A percentile compares a stretch with the other conserved stretches of the same genome.
phyloP scores from a whole-genome alignment of 2,888 invertebrate genomes.

The Oeneis ivallda region DNA sequence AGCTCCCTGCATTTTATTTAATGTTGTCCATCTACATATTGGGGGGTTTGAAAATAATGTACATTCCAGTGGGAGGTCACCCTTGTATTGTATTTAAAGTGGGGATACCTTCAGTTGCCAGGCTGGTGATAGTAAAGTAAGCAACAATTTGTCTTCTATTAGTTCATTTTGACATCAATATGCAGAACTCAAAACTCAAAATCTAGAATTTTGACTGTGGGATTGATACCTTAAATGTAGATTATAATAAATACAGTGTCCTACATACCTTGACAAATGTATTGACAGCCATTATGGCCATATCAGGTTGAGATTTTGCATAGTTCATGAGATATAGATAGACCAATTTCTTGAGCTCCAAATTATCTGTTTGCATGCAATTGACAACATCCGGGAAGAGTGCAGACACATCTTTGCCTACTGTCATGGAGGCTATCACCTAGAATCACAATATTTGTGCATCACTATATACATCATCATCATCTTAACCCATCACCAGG shows the following conservation, averaged over 20 bases:
- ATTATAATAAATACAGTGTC: not conserved
- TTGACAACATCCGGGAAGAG: constrained; percentile 99
- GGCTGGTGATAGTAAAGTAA: not conserved
- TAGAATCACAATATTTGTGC: constrained; percentile 55
- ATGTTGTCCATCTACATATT: too few species aligned
- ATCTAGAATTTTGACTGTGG: not conserved
- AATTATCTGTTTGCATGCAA: constrained; percentile 99
- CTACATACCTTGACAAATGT: constrained; percentile 97
- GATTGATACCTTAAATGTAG: constrained; percentile 13
- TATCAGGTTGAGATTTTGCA: constrained; percentile 99
- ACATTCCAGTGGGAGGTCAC: too few species aligned
- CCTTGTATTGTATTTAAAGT: too few species aligned
- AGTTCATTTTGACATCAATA: not conserved
- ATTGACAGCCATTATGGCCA: constrained; percentile 99
- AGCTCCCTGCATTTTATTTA: too few species aligned
- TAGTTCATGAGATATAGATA: constrained; percentile 99
- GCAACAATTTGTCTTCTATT: not conserved
- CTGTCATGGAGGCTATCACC: constrained; percentile 99
- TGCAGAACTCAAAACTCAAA: not conserved
- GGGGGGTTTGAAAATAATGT: too few species aligned
- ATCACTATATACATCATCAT: too few species aligned
- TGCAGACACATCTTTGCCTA: constrained; percentile 99
- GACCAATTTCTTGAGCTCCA: constrained; percentile 98
- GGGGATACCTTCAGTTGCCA: too few species aligned
- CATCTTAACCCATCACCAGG: too few species aligned